These are phyloP conservation scores for Esox masquinongy DNA, from an alignment of 2,797 vertebrate species.

Conservation along the genomic window DNA sequence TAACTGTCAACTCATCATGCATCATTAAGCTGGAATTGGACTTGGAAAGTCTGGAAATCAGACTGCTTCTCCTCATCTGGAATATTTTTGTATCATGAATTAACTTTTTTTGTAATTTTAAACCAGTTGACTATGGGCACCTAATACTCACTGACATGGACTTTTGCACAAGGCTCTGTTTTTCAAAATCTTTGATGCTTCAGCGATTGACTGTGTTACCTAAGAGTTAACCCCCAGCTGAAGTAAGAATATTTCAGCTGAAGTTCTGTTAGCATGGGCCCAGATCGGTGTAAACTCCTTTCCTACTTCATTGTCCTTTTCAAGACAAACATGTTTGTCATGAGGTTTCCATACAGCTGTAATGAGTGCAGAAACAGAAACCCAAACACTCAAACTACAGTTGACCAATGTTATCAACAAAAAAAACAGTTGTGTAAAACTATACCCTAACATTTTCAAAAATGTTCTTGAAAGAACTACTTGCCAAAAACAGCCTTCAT, in stretches of 20 bases:
- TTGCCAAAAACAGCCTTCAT: conserved; percentile 44
- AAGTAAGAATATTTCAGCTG: background rate
- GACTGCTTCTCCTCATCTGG: background rate
- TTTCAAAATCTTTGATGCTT: background rate
- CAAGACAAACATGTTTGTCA: background rate
- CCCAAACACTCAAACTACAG: background rate
- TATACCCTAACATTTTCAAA: conserved; percentile 12
- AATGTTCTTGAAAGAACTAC: conserved; percentile 6
- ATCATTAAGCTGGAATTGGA: conserved; percentile 15
- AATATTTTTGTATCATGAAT: conserved; percentile 10
- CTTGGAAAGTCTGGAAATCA: conserved; percentile 4
- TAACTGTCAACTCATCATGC: background rate
- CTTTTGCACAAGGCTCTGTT: background rate
- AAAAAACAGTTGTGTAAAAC: conserved; percentile 9
- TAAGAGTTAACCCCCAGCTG: background rate
- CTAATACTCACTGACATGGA: conserved; percentile 2
- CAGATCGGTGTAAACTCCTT: background rate
- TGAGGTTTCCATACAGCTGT: background rate
- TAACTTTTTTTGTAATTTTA: conserved; percentile 9
- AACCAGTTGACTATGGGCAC: conserved; percentile 4
- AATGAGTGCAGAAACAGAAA: background rate
- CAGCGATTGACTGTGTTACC: background rate
- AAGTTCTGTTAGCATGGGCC: conserved; percentile 1
- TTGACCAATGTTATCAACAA: background rate
- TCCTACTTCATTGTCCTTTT: background rate